phyloP scores from a whole-genome alignment of 2,113 vertebrate genomes.

The Hemichromis elongatus region DNA sequence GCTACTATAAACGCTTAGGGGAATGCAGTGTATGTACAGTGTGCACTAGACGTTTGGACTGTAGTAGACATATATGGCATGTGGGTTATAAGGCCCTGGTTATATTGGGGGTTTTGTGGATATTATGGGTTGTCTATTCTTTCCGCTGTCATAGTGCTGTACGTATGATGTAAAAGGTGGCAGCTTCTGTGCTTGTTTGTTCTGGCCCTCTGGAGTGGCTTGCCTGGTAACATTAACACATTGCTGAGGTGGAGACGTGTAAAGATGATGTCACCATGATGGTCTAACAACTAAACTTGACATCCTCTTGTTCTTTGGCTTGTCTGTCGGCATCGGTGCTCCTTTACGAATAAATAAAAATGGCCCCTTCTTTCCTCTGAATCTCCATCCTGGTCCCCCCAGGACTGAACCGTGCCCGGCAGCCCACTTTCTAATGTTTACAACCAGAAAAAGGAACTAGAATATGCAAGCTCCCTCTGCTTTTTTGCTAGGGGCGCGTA shows the following conservation, averaged over 20 bases:
- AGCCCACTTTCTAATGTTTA: conserved; percentile 67
- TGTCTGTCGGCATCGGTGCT: conserved; percentile 60
- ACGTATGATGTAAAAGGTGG: conserved; percentile 58
- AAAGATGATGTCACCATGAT: conserved; percentile 44
- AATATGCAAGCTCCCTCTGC: conserved; percentile 73
- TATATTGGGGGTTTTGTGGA: conserved; percentile 62
- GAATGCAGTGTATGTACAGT: conserved; percentile 73
- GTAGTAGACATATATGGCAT: conserved; percentile 75
- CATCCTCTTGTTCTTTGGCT: conserved; percentile 35
- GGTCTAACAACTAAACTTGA: conserved; percentile 15
- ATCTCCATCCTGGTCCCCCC: conserved; percentile 39
- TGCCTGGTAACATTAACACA: conserved; percentile 48
- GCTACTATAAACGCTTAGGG: conserved; percentile 72
- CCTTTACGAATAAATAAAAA: conserved; percentile 25
- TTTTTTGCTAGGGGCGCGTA: conserved; percentile 26
- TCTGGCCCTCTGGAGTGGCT: conserved; percentile 37
- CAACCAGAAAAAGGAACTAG: conserved; percentile 42
- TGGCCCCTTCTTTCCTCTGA: neutral
- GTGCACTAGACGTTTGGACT: conserved; percentile 63
- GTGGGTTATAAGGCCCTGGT: conserved; percentile 54
- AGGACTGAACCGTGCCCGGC: conserved; percentile 51
- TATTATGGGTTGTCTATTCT: conserved; percentile 68
- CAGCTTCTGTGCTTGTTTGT: conserved; percentile 51
- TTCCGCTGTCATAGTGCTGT: conserved; percentile 70
- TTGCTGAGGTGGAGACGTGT: conserved; percentile 8